Percentiles rank a stretch among this genome's conserved stretches.
phyloP scores from a whole-genome alignment of 2,113 vertebrate species.

The Seriola dumerili region DNA sequence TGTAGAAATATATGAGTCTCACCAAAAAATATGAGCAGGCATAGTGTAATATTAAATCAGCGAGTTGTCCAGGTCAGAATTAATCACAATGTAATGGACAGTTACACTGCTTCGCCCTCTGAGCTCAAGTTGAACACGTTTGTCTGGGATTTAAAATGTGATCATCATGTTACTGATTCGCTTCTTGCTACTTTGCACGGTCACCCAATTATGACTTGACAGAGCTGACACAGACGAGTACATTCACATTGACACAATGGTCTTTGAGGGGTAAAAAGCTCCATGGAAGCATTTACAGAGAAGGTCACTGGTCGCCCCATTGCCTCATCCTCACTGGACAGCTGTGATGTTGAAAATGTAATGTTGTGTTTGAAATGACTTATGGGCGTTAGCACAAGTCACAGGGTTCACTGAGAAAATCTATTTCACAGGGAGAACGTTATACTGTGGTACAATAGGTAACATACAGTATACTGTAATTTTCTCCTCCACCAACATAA shows the following conservation, averaged over 20 bases:
- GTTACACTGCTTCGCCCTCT: slow-evolving; percentile 29
- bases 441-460: slow-evolving; percentile 29
- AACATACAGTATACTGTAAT: slow-evolving; percentile 26
- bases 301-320: slow-evolving; percentile 43
- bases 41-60: slow-evolving; percentile 20
- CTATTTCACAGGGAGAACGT: slow-evolving; percentile 12
- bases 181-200: slow-evolving; percentile 25
- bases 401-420: slow-evolving; percentile 37
- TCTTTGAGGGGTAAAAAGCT: slow-evolving; percentile 52
- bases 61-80: slow-evolving; percentile 26
- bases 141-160: slow-evolving; percentile 13
- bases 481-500: slow-evolving; percentile 37
- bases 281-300: slow-evolving; percentile 54
- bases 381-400: slow-evolving; percentile 45
- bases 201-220: slow-evolving; percentile 41
- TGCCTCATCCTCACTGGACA: slow-evolving; percentile 59
- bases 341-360: slow-evolving; percentile 35
- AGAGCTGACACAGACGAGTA: slow-evolving; percentile 41
- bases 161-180: slow-evolving; percentile 1
- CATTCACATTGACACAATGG: slow-evolving; percentile 49
- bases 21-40: background rate
- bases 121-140: slow-evolving; percentile 42
- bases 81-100: slow-evolving; percentile 41
- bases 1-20: slow-evolving; percentile 6
- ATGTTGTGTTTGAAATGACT: slow-evolving; percentile 47